These are phyloP conservation scores for Phrynocephalus vlangalii DNA, from an alignment of 2,797 vertebrate species.

Conservation along the genomic window DNA sequence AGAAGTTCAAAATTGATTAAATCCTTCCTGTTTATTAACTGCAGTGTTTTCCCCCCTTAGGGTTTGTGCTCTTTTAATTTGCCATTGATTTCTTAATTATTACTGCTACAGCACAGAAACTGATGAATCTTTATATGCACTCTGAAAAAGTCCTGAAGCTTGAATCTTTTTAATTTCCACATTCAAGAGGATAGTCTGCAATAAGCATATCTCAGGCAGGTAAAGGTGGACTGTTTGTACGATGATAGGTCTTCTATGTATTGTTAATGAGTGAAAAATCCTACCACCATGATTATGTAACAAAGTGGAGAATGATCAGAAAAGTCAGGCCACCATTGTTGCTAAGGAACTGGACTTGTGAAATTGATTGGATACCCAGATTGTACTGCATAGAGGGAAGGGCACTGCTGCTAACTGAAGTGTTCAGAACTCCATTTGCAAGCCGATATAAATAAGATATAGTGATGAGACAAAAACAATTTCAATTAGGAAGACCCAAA, in stretches of 20 bases:
- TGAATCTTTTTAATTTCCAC: slow-evolving; percentile 33
- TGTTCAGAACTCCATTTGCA: not conserved
- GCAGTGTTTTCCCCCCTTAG: slow-evolving; percentile 49
- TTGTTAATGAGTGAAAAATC: slow-evolving; percentile 46
- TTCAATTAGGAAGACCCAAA: not conserved
- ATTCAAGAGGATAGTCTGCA: slow-evolving; percentile 13
- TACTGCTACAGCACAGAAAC: slow-evolving; percentile 57
- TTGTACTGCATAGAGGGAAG: not conserved
- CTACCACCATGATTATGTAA: slow-evolving; percentile 42
- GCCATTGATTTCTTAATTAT: slow-evolving; percentile 78
- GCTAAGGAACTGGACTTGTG: slow-evolving; percentile 16
- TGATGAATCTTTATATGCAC: slow-evolving; percentile 68
- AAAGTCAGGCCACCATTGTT: not conserved
- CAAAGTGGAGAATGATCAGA: slow-evolving; percentile 37
- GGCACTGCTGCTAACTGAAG: not conserved
- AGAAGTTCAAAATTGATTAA: slow-evolving; percentile 68
- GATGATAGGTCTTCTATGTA: slow-evolving; percentile 41
- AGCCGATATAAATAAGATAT: not conserved
- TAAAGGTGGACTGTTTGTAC: slow-evolving; percentile 14
- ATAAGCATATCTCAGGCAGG: not conserved
- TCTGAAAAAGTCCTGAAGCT: not conserved
- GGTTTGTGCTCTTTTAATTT: slow-evolving; percentile 76
- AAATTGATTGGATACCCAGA: not conserved
- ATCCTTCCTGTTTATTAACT: slow-evolving; percentile 54
- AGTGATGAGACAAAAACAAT: not conserved